These are phyloP conservation scores for Ancistrus triradiatus DNA, from an alignment of 2,113 vertebrate species.

Conservation along the genomic window DNA sequence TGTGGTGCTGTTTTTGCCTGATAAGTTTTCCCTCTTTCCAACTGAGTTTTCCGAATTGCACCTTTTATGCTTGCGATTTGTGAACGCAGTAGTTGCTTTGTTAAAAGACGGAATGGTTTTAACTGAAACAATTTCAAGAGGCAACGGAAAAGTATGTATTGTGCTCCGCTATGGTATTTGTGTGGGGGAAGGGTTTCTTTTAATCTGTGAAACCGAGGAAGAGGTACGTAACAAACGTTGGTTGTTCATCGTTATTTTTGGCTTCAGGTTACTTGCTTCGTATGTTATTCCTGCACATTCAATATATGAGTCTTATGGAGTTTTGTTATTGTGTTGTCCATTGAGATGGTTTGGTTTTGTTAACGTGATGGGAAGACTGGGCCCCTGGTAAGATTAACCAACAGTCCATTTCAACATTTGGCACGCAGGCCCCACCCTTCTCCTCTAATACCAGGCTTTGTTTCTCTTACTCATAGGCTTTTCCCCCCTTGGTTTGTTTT, in stretches of 20 bases:
- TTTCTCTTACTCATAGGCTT: slow-evolving; percentile 63
- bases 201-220: slow-evolving; percentile 13
- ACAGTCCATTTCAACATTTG: slow-evolving; percentile 58
- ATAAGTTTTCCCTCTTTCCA: too few species aligned
- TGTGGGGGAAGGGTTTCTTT: slow-evolving; percentile 35
- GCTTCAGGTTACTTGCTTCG: slow-evolving; percentile 8
- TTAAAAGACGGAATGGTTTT: neutral
- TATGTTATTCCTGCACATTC: neutral
- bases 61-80: neutral
- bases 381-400: slow-evolving; percentile 57
- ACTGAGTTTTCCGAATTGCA: too few species aligned
- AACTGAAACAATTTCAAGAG: slow-evolving; percentile 3
- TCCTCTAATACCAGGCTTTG: slow-evolving; percentile 65
- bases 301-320: neutral
- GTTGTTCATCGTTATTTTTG: neutral
- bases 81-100: neutral
- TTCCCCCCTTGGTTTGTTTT: slow-evolving; percentile 38
- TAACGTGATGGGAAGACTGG: slow-evolving; percentile 52
- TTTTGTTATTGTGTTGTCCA: neutral
- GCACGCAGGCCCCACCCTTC: slow-evolving; percentile 59
- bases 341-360: slow-evolving; percentile 45
- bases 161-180: slow-evolving; percentile 17
- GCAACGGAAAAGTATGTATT: slow-evolving; percentile 17
- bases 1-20: too few species aligned
- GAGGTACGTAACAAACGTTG: neutral